A percentile compares a stretch with the other conserved stretches of the same genome.
These are phyloP conservation scores for Poliocrania exsul DNA, from an alignment of 2,797 vertebrate species.

Conservation along the genomic window DNA sequence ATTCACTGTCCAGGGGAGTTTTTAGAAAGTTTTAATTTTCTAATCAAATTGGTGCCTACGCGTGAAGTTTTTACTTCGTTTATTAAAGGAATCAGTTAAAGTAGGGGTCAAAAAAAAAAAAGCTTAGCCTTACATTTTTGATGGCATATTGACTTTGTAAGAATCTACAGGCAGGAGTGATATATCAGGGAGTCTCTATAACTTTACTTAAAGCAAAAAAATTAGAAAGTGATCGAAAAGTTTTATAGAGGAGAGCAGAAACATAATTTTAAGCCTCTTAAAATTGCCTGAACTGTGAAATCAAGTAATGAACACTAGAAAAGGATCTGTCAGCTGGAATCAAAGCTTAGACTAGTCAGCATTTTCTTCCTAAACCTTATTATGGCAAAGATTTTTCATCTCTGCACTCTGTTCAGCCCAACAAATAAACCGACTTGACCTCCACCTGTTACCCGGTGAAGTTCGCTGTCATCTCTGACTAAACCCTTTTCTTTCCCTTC, in stretches of 20 bases:
- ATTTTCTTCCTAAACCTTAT: conserved; percentile 86
- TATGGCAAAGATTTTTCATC: conserved; percentile 81
- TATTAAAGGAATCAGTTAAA: neutral
- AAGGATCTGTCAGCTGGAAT: conserved; percentile 91
- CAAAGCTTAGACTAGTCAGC: conserved; percentile 85
- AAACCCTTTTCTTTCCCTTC: conserved; percentile 71
- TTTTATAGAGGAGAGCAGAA: conserved; percentile 73
- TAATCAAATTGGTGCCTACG: neutral
- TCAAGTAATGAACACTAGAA: conserved; percentile 89
- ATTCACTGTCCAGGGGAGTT: neutral
- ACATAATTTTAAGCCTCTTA: conserved; percentile 79
- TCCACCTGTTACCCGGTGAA: conserved; percentile 78
- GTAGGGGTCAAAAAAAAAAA: neutral
- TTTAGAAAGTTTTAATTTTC: neutral
- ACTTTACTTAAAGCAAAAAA: conserved; percentile 72
- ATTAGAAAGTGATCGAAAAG: conserved; percentile 71
- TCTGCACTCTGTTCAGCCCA: conserved; percentile 74
- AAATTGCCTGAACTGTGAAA: conserved; percentile 84
- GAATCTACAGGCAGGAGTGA: conserved; percentile 4
- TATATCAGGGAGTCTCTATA: conserved; percentile 18
- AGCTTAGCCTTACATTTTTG: neutral
- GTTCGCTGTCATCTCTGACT: conserved; percentile 71
- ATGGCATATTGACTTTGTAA: conserved; percentile 29
- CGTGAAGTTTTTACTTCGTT: neutral
- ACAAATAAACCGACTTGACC: conserved; percentile 83